These are phyloP conservation scores for Austrofundulus limnaeus DNA, from an alignment of 2,113 vertebrate species.

Conservation along the genomic window DNA sequence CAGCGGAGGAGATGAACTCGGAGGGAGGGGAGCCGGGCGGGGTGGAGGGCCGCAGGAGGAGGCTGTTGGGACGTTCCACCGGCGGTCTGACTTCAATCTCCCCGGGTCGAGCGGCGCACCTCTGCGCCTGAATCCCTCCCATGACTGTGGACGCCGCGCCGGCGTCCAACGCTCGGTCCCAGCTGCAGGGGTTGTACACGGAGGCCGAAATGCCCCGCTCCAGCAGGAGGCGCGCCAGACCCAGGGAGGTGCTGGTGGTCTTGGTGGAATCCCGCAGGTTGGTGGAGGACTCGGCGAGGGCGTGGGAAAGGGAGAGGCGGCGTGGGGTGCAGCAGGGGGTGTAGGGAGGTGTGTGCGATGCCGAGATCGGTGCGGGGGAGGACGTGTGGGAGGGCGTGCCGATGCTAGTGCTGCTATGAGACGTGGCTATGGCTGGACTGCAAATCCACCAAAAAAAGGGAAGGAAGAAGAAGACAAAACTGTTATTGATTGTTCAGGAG, in stretches of 20 bases:
- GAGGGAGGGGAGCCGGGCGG: conserved; percentile 84
- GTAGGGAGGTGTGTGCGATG: conserved; percentile 85
- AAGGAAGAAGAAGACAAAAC: background rate
- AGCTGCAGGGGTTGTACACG: conserved; percentile 89
- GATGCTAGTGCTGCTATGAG: conserved; percentile 78
- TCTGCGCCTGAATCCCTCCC: conserved; percentile 15
- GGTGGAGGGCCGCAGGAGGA: conserved; percentile 78
- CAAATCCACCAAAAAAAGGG: conserved; percentile 5
- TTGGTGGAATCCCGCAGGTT: conserved; percentile 93
- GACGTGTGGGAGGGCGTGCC: conserved; percentile 77
- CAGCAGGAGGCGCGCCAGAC: conserved; percentile 91
- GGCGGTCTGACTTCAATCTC: background rate
- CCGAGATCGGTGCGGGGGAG: conserved; percentile 76
- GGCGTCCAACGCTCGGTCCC: conserved; percentile 81
- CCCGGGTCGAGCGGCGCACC: background rate
- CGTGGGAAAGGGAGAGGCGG: conserved; percentile 91
- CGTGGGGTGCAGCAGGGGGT: conserved; percentile 93
- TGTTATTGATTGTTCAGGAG: background rate
- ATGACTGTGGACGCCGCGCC: conserved; percentile 56
- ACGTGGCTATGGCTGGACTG: conserved; percentile 47
- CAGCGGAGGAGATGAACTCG: conserved; percentile 27
- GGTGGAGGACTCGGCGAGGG: conserved; percentile 92
- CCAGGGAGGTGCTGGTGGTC: conserved; percentile 94
- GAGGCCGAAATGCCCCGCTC: conserved; percentile 93
- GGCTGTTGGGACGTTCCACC: conserved; percentile 63